Evolutionary conservation across 2,888 invertebrate genomes (phyloP), one percentile per base, ranked within the genome.

Genomic region (Sphaeridia pumilis): DNA sequence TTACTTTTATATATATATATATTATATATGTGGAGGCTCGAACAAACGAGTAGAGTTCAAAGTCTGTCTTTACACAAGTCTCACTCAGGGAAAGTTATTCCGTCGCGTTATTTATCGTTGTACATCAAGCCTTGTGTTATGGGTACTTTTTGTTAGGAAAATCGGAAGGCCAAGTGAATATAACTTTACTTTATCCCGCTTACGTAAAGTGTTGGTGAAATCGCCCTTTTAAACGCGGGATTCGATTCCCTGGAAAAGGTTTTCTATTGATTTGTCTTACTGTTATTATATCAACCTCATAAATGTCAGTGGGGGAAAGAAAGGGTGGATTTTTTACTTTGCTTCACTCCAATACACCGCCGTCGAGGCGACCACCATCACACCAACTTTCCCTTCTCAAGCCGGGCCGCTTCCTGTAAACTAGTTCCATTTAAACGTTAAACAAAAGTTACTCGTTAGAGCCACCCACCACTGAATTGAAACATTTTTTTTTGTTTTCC

Each of bases 241-340:
- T 10, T 31, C 31, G 31, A 10, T 10, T 31, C 31, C 10, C 31
- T 31, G 17, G 41, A 12, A 20, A 41, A 7, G 43, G 21, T 43
- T 22, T 49, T 42, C 26, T 34, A n/a, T 20, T 50, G 50, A 50
- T 50, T 50, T 50, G 44, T 50, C 20, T 50, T 50, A 50, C 34
- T 50, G 44, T 50, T 50, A 50, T 50, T 43, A 43, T 31, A 50
- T 44, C 43, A 50, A 28, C 44, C 14, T 31, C 26, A 50, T 35
- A 50, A 35, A 44, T 31, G n/a, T 28, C 7, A 46, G 46, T 20
- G 42, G 43, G 35, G 17, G 26, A 17, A 10, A 14, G 26, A 48
- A 38, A 45, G 24, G 24, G 25, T n/a, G 24, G 24, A n/a, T 14
- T 25, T 45, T n/a, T 24, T 4, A 24, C 5, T 20, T 27, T 45